A percentile compares a stretch with the other conserved stretches of the same genome.
These are phyloP conservation scores for Xylota segnis DNA, from an alignment of 2,888 invertebrate species.

Conservation along the genomic window DNA sequence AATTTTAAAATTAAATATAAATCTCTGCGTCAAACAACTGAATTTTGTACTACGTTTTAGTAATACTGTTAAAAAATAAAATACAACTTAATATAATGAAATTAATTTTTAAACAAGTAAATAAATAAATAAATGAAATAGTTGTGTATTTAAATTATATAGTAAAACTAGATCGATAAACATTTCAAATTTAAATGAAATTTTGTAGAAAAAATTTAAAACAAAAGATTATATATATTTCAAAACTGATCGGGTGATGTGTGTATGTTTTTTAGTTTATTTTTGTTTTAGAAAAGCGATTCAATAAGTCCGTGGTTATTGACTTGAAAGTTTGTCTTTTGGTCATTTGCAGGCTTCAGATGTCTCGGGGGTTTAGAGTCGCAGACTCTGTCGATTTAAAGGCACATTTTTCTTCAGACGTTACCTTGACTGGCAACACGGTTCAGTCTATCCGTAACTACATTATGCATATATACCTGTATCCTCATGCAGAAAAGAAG, in stretches of 20 bases:
- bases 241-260: constrained; percentile 25
- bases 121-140: constrained; percentile 39
- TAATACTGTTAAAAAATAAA: constrained; percentile 77
- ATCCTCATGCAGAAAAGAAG: no score
- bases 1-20: constrained; percentile 67
- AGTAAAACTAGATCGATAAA: constrained; percentile 62
- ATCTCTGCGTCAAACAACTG: constrained; percentile 77
- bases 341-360: no score
- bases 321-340: no score
- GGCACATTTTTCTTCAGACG: no score
- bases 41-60: constrained; percentile 79
- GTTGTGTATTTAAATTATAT: constrained; percentile 66
- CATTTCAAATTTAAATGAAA: constrained; percentile 55
- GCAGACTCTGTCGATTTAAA: no score
- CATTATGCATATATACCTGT: no score
- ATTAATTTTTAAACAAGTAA: constrained; percentile 53
- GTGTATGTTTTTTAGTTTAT: constrained; percentile 1
- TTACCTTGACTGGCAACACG: no score
- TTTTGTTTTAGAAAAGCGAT: background rate
- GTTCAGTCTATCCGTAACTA: no score
- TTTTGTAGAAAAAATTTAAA: constrained; percentile 56
- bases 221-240: constrained; percentile 3
- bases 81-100: constrained; percentile 59
- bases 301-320: constrained; percentile 1
- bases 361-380: no score